Base-by-base conservation (phyloP, 2,888 invertebrate genomes). In the Standfussiana lucernea region DNA sequence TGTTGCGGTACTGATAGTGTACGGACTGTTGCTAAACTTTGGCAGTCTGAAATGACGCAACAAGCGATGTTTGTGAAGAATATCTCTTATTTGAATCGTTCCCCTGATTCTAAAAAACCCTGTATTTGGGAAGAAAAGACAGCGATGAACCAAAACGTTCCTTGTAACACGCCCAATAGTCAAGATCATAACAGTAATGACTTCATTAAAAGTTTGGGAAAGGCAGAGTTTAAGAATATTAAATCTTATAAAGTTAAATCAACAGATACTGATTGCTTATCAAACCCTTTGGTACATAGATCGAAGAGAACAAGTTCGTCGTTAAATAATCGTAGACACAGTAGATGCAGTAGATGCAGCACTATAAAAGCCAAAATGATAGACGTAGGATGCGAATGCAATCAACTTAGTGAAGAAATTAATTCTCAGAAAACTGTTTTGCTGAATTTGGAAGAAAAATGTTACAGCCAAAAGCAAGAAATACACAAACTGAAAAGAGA, bases 31-130 rank as follows among this genome's bases (percentile, higher is more conserved):
- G 91, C 94, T 0, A 93, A 92, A 87, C 68, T 88, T 2, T 96
- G 96, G 95, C 91, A 95, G 83, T 87, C 88, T 13, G 95, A 96
- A 80, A 94, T 96, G 65, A 80, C 93, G 15, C 90, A 95, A 42
- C 93, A 96, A 87, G 92, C 94, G 18, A 67, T 91, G 56, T 90
- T 90, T 71, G 91, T 95, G 0, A 95, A 92, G 90, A 93, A 90
- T 72, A 75, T 91, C 8, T 87, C 89, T 0, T 79, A 85, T 42
- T 53, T 89, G n/a, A 88, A 79, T 61, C 89, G 76, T 66, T 47
- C 76, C 28, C 74, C 74, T 64, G 42, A 64, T 24, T 53, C 79
- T 40, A 77, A 59, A 13, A 79, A 70, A 59, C 70, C 75, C 35
- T 76, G 75, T 68, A 42, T 72, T 7, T 73, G 72, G 76, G 80